A percentile compares a stretch with the other conserved stretches of the same genome.
These are phyloP conservation scores for Hoplodrina ambigua DNA, from an alignment of 2,888 invertebrate genomes.

Conservation along the genomic window DNA sequence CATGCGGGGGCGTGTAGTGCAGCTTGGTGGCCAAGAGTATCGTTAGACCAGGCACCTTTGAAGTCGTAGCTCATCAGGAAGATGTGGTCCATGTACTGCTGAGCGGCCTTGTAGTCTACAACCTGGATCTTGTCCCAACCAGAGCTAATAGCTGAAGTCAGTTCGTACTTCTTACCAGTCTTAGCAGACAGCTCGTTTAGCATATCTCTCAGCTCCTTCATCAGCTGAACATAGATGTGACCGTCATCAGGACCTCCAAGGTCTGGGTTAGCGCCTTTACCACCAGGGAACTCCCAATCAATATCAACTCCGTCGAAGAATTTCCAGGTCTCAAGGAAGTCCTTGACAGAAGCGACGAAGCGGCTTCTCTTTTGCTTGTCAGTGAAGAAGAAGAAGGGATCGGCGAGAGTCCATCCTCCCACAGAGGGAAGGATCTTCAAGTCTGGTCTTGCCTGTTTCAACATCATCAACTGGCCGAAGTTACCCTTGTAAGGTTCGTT, in stretches of 20 bases:
- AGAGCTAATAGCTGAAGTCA: slow-evolving; percentile 88
- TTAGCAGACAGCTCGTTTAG: slow-evolving; percentile 81
- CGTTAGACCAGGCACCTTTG: slow-evolving; percentile 88
- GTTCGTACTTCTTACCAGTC: slow-evolving; percentile 85
- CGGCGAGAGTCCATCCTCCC: slow-evolving; percentile 88
- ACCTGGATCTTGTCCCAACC: slow-evolving; percentile 89
- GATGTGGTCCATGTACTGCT: slow-evolving; percentile 88
- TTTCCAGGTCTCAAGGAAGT: slow-evolving; percentile 87
- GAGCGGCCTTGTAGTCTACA: slow-evolving; percentile 84
- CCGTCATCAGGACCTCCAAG: slow-evolving; percentile 86
- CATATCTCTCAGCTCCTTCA: slow-evolving; percentile 87
- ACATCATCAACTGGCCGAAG: slow-evolving; percentile 87
- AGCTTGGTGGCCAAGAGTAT: slow-evolving; percentile 85
- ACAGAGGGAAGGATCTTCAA: slow-evolving; percentile 86
- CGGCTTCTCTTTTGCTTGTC: slow-evolving; percentile 83
- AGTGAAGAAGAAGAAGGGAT: slow-evolving; percentile 87
- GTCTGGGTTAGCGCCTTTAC: slow-evolving; percentile 86
- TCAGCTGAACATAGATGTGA: slow-evolving; percentile 80
- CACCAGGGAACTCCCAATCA: slow-evolving; percentile 89
- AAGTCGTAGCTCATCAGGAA: slow-evolving; percentile 89
- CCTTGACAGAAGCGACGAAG: slow-evolving; percentile 85
- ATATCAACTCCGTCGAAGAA: slow-evolving; percentile 89
- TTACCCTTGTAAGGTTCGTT: slow-evolving; percentile 89
- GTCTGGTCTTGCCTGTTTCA: slow-evolving; percentile 86
- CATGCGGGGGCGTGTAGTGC: slow-evolving; percentile 84